Base-by-base conservation (phyloP, 2,797 vertebrate species). In the Melanotaenia nigrans region DNA sequence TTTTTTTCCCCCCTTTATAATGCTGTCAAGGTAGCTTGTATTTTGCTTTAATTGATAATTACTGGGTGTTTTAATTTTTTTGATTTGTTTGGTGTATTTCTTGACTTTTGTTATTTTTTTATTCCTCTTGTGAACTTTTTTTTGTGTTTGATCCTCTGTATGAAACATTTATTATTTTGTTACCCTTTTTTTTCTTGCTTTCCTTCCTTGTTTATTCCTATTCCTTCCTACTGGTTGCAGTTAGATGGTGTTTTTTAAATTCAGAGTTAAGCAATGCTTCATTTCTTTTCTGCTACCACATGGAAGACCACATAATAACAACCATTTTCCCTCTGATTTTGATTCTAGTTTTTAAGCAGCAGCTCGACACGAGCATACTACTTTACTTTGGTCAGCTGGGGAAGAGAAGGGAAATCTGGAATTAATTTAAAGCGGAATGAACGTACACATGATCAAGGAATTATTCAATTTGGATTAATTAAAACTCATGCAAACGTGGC, bases 131-230 rank as follows among this genome's bases (percentile, higher is more conserved):
- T 24, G 22, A 16, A 20, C 9, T 51, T 51, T 51, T 51, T 49
- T 49, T 42, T 42, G 40, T 42, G 3, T 13, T 42, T 42, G 14
- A 13, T 40, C 40, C 16, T 22, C n/a, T 22, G 2, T 38, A 59
- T 5, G 3, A 38, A 38, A 53, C 16, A 22, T 10, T 51, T n/a
- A 18, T 35, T 25, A 36, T 22, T 35, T 36, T 40, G 24, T 59
- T 40, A 4, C 38, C 38, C 38, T 28, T 55, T 20, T 4, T 57
- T 11, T 58, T 67, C 14, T 38, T 60, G 8, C 9, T 54, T 68
- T 65, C 70, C 36, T 61, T 65, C 2, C 22, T 56, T 30, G 33
- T 35, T 57, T 69, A 18, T 14, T 64, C 40, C 40, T n/a, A 30
- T 8, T 75, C 9, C 36, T 38, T 38, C 10, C 28, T 30, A 30